Percentiles rank a stretch among this genome's conserved stretches.
Conservation (phyloP, 1,140 invertebrate species). For the Orussus abietinus region DNA sequence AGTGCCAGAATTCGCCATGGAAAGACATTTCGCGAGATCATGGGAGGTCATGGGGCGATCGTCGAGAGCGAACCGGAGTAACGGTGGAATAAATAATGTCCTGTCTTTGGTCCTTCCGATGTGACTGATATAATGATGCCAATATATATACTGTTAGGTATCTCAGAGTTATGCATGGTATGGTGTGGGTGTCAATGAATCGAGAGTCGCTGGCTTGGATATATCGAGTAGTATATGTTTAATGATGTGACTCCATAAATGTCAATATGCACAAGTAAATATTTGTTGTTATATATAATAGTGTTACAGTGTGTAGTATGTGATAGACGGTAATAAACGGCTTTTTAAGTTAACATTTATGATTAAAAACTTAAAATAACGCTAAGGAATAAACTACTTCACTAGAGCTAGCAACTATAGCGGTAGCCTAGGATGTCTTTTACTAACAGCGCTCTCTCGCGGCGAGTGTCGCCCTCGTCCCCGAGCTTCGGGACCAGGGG, state of each 20-base stretch:
- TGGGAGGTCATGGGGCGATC: too few relatives aligned
- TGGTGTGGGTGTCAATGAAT: slow-evolving; percentile 52
- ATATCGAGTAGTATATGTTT: slow-evolving; percentile 54
- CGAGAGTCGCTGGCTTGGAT: slow-evolving; percentile 46
- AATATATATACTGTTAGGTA: slow-evolving; percentile 20
- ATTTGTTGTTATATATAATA: slow-evolving; percentile 52
- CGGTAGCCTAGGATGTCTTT: slow-evolving; percentile 44
- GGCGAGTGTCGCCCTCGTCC: too few relatives aligned
- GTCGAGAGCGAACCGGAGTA: too few relatives aligned
- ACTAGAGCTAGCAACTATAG: slow-evolving; percentile 44
- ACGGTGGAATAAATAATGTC: too few relatives aligned
- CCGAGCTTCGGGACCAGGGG: too few relatives aligned
- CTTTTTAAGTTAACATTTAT: slow-evolving; percentile 42
- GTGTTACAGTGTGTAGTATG: slow-evolving; percentile 50
- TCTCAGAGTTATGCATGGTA: slow-evolving; percentile 28
- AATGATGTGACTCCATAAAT: slow-evolving; percentile 54
- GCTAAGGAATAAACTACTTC: slow-evolving; percentile 43
- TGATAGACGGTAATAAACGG: background rate
- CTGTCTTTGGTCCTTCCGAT: too few relatives aligned
- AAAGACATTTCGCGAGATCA: too few relatives aligned
- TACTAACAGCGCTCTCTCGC: slow-evolving; percentile 40
- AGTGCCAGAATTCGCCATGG: too few relatives aligned
- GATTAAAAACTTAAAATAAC: slow-evolving; percentile 41
- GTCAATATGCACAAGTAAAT: slow-evolving; percentile 53
- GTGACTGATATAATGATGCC: too few relatives aligned